phyloP scores from a whole-genome alignment of 2,888 invertebrate species.

The Scaptomyza polygonia region DNA sequence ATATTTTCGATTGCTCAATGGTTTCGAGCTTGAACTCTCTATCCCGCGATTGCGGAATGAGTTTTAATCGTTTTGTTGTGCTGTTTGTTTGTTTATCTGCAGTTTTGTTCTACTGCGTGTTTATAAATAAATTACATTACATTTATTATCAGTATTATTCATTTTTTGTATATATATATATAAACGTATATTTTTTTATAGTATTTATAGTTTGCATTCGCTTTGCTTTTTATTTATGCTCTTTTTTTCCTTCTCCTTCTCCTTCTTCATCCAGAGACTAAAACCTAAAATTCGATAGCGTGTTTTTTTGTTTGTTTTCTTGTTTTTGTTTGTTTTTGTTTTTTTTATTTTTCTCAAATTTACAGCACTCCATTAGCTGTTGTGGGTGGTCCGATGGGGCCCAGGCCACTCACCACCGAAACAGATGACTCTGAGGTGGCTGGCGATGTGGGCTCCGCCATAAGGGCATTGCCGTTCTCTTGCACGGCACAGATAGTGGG shows the following conservation, averaged over 20 bases:
- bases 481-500: slow-evolving; percentile 67
- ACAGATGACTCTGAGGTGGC: slow-evolving; percentile 74
- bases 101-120: slow-evolving; percentile 49
- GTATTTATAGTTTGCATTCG: slow-evolving; percentile 67
- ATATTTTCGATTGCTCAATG: slow-evolving; percentile 46
- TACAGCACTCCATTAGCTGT: slow-evolving; percentile 84
- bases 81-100: slow-evolving; percentile 29
- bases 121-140: slow-evolving; percentile 75
- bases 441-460: slow-evolving; percentile 70
- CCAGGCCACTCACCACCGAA: slow-evolving; percentile 77
- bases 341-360: slow-evolving; percentile 37
- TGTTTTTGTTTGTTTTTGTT: not conserved
- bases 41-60: slow-evolving; percentile 13
- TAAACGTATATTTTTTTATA: slow-evolving; percentile 31
- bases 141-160: slow-evolving; percentile 43
- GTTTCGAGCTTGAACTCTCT: slow-evolving; percentile 22
- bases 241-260: slow-evolving; percentile 10
- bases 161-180: slow-evolving; percentile 45
- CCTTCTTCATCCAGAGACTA: slow-evolving; percentile 44
- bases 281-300: slow-evolving; percentile 68
- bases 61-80: slow-evolving; percentile 14
- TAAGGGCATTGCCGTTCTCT: slow-evolving; percentile 65
- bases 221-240: slow-evolving; percentile 41
- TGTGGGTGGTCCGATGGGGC: slow-evolving; percentile 84
- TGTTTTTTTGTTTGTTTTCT: slow-evolving; percentile 1